phyloP scores from a whole-genome alignment of 2,888 invertebrate species.

The Diaprepes abbreviatus region DNA sequence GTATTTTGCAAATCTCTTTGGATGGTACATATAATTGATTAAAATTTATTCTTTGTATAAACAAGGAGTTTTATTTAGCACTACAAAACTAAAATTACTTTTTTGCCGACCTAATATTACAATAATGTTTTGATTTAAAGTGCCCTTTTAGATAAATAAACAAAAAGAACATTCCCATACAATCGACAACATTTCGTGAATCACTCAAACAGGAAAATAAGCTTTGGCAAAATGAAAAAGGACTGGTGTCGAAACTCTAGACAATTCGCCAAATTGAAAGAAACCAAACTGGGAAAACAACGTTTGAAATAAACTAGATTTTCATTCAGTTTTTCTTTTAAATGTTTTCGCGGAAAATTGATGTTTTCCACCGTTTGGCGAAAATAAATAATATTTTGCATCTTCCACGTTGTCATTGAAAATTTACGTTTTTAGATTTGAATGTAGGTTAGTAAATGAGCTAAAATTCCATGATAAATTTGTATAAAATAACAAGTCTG shows the following conservation, averaged over 20 bases:
- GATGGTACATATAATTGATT: too few species aligned
- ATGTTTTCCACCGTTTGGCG: not conserved
- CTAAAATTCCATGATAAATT: too few species aligned
- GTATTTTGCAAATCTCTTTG: too few species aligned
- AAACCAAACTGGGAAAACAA: slow-evolving; percentile 34
- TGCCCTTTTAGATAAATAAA: slow-evolving; percentile 7
- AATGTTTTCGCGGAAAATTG: slow-evolving; percentile 20
- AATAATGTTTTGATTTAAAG: too few species aligned
- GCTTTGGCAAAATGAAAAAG: slow-evolving; percentile 22
- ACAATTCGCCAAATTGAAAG: slow-evolving; percentile 41
- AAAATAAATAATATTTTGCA: slow-evolving; percentile 18
- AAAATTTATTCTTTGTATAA: too few species aligned
- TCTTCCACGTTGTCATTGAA: not conserved
- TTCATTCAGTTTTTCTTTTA: slow-evolving; percentile 29
- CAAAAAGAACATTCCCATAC: slow-evolving; percentile 15
- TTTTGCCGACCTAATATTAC: too few species aligned
- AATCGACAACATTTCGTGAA: slow-evolving; percentile 8
- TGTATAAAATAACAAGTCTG: too few species aligned
- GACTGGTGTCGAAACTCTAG: slow-evolving; percentile 27
- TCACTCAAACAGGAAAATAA: slow-evolving; percentile 20
- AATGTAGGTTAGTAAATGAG: too few species aligned
- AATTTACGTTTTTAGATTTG: too few species aligned
- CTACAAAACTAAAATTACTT: too few species aligned
- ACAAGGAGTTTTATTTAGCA: too few species aligned
- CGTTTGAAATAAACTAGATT: slow-evolving; percentile 36